Evolutionary conservation across 1,140 invertebrate genomes (phyloP), one percentile per base, ranked within the genome.

Genomic region (Ptiloglossa arizonensis): DNA sequence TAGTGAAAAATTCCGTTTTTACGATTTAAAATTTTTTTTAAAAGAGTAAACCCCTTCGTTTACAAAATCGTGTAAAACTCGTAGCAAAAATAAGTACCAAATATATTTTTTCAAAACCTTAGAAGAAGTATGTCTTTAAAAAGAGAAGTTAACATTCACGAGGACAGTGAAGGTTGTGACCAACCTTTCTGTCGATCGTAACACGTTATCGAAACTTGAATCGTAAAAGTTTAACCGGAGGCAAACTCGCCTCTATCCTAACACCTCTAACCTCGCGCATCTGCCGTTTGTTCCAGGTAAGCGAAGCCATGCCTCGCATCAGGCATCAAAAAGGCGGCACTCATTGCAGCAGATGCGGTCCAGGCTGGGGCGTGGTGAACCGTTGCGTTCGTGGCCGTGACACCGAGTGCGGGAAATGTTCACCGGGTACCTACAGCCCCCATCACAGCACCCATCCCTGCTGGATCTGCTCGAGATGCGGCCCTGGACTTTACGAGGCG

Each of bases 391-490:
- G 87, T 17, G 87, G 89, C 24, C 82, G 76, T 41, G 90, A 93
- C 82, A 93, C 93, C n/a, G 82, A 87, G 35, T 94, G 93, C 83
- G 79, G 78, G 5, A 89, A 90, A 15, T 93, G 93, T 75, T 69
- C 77, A 0, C 66, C 79, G 2, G 92, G 92, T 27, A 91, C 89
- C 2, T 93, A 93, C 86, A 93, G 92, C 69, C 91, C 91, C 1
- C 93, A 93, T 74, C 91, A 92, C 85, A 90, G 88, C 69, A 88
- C 81, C 5, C 90, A 91, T 29, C 90, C 91, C 4, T 94, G 93
- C 59, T 93, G 91, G 90, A 91, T 92, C 48, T 94, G 93, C 80
- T 93, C 93, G 6, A 87, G 91, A 27, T 94, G 93, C 69, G 93
- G 93, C 0, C 88, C 88, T 8, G 93, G 93, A 2, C 82, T 94